Evolutionary conservation across 2,888 invertebrate species (phyloP).

Genomic region (Limulus polyphemus): DNA sequence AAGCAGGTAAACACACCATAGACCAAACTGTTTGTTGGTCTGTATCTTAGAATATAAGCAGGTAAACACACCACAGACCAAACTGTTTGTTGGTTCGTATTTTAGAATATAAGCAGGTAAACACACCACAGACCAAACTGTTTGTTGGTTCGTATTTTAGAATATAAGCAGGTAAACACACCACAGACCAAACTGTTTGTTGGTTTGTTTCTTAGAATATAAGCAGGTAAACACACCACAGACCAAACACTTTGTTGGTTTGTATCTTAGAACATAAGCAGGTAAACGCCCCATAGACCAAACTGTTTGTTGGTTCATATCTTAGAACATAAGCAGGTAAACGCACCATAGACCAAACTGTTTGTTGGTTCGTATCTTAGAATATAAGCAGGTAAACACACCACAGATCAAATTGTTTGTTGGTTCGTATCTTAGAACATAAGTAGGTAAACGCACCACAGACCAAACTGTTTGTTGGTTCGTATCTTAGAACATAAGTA

Average conservation of each 20-base stretch:
- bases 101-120: conserved; percentile 45
- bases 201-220: no score
- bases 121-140: neutral
- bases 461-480: neutral
- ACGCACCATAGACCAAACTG: neutral
- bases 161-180: conserved; percentile 42
- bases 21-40: neutral
- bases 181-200: neutral
- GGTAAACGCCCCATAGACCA: conserved; percentile 28
- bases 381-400: conserved; percentile 42
- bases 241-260: neutral
- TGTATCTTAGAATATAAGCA: conserved; percentile 48
- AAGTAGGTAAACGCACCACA: conserved; percentile 37
- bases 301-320: no score
- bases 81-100: no score
- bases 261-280: conserved; percentile 48
- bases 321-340: conserved; percentile 45
- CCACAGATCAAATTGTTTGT: neutral
- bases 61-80: conserved; percentile 28
- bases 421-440: no score
- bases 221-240: conserved; percentile 37
- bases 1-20: conserved; percentile 37
- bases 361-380: no score
- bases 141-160: no score
- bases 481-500: conserved; percentile 48